phyloP scores from a whole-genome alignment of 2,888 invertebrate genomes.

The Octonoba sinensis region DNA sequence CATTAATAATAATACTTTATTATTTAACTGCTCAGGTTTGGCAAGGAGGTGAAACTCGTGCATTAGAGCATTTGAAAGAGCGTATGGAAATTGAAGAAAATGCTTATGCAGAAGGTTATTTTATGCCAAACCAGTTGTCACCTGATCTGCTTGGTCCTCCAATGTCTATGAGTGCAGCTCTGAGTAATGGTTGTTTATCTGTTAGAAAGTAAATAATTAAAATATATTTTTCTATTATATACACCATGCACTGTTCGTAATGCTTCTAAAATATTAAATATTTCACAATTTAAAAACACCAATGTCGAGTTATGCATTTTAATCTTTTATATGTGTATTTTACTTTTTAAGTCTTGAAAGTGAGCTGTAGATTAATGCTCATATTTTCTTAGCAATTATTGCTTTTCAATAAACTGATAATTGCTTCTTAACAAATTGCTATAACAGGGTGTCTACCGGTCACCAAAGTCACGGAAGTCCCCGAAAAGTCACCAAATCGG shows the following conservation, averaged over 20 bases:
- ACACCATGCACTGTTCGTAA: neutral
- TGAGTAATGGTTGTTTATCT: conserved; percentile 81
- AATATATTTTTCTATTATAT: neutral
- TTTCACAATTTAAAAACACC: too few relatives aligned
- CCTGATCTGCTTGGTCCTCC: conserved; percentile 80
- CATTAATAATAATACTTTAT: too few relatives aligned
- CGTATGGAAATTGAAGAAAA: conserved; percentile 74
- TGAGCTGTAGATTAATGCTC: too few relatives aligned
- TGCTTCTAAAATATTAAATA: neutral
- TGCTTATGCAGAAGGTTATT: conserved; percentile 75
- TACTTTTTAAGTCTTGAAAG: too few relatives aligned
- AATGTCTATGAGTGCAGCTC: conserved; percentile 79
- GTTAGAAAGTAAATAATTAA: conserved; percentile 74
- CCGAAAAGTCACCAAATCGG: too few relatives aligned
- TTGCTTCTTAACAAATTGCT: too few relatives aligned
- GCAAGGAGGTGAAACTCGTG: conserved; percentile 79
- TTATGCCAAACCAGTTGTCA: conserved; percentile 79
- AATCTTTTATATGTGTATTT: too few relatives aligned
- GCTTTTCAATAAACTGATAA: too few relatives aligned
- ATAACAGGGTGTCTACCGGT: too few relatives aligned
- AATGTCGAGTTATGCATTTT: too few relatives aligned
- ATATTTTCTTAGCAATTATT: too few relatives aligned
- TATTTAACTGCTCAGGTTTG: conserved; percentile 70
- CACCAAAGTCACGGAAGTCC: too few relatives aligned
- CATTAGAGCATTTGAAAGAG: conserved; percentile 75